Conservation (phyloP, 2,113 vertebrate species). For the Salminus brasiliensis region DNA sequence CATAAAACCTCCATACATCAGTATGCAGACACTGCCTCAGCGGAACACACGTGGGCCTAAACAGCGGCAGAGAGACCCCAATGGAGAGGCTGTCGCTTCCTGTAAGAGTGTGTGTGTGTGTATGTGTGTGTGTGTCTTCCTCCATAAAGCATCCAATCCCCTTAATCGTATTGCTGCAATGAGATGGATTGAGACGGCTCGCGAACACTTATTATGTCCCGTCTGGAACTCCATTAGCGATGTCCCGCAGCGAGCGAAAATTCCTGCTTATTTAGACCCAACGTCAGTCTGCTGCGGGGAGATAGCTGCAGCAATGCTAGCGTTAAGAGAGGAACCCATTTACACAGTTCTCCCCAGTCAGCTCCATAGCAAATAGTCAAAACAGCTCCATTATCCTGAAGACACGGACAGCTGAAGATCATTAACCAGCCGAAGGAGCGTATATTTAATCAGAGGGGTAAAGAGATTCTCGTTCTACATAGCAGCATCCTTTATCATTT, state of each 20-base stretch:
- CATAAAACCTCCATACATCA: not conserved
- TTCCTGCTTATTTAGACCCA: not conserved
- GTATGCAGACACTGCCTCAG: not conserved
- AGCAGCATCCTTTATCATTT: no score
- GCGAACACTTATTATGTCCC: not conserved
- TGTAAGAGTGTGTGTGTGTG: no score
- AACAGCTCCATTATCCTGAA: no score
- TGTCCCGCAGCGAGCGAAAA: not conserved
- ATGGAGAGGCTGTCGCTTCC: no score
- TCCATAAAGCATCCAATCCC: not conserved
- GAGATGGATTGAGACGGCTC: not conserved
- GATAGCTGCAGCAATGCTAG: not conserved
- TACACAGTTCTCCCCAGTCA: not conserved
- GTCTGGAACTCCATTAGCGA: constrained; percentile 32
- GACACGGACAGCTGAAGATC: no score
- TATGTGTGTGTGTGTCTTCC: not conserved
- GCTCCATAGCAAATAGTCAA: no score
- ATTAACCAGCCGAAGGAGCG: no score
- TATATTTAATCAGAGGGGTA: no score
- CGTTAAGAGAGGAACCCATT: no score
- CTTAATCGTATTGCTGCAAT: constrained; percentile 1
- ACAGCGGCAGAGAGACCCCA: not conserved
- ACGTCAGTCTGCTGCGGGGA: not conserved
- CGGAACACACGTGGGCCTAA: not conserved
- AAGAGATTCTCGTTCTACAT: no score